phyloP scores from a whole-genome alignment of 2,797 vertebrate genomes.

The Sebastiscus albofasciatus region DNA sequence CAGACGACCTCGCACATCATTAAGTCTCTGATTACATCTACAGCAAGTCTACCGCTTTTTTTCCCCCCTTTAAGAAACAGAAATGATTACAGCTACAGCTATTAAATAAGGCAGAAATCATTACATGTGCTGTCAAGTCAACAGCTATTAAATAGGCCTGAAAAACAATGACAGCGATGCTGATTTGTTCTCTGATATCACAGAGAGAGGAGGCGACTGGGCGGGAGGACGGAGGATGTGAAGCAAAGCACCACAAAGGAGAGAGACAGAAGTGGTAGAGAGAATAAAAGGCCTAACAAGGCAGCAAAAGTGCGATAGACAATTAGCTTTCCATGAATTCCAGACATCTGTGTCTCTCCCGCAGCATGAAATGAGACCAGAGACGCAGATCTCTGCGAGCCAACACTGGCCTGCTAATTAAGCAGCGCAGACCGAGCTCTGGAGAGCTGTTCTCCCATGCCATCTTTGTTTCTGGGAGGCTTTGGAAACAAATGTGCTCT shows the following conservation, averaged over 20 bases:
- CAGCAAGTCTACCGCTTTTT: constrained; percentile 31
- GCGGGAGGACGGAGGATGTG: constrained; percentile 1
- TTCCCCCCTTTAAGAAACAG: background rate
- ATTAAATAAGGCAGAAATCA: constrained; percentile 66
- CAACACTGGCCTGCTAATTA: constrained; percentile 54
- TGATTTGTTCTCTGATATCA: constrained; percentile 49
- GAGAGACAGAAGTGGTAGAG: constrained; percentile 2
- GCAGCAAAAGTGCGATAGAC: constrained; percentile 42
- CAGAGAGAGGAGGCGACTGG: background rate
- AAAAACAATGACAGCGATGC: constrained; percentile 43
- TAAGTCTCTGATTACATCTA: constrained; percentile 70
- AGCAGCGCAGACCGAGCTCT: constrained; percentile 27
- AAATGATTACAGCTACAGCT: constrained; percentile 59
- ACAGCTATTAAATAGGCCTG: constrained; percentile 54
- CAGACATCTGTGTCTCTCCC: constrained; percentile 52
- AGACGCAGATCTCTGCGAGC: constrained; percentile 28
- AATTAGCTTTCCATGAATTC: constrained; percentile 61
- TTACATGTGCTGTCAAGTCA: constrained; percentile 64
- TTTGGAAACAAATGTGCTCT: constrained; percentile 51
- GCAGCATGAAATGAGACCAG: constrained; percentile 38
- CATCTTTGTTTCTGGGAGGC: constrained; percentile 53
- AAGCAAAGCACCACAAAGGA: background rate
- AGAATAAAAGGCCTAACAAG: constrained; percentile 59
- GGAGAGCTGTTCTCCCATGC: constrained; percentile 42
- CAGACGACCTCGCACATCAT: constrained; percentile 65